These are phyloP conservation scores for Zele albiditarsus DNA, from an alignment of 2,888 invertebrate genomes.

Conservation along the genomic window DNA sequence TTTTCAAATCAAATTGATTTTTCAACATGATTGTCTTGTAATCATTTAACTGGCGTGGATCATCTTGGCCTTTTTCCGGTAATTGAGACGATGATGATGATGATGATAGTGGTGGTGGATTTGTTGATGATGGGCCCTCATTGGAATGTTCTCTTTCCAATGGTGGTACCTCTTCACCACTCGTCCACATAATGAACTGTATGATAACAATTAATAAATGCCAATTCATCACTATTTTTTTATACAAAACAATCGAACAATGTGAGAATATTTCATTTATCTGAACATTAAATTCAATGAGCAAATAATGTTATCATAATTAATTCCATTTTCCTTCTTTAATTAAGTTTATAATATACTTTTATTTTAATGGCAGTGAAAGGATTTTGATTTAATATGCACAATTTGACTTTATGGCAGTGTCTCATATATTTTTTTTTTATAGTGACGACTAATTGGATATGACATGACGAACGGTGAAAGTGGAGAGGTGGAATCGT, in stretches of 20 bases:
- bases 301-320: no score
- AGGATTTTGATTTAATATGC: background rate
- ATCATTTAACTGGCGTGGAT: constrained; percentile 63
- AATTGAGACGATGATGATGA: constrained; percentile 37
- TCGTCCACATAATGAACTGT: constrained; percentile 68
- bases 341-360: background rate
- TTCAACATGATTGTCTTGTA: constrained; percentile 68
- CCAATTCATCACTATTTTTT: constrained; percentile 62
- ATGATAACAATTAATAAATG: constrained; percentile 62
- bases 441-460: constrained; percentile 22
- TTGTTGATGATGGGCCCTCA: constrained; percentile 46
- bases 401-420: background rate
- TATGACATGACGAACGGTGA: background rate
- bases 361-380: background rate
- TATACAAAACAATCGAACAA: constrained; percentile 31
- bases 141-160: constrained; percentile 52
- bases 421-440: constrained; percentile 1
- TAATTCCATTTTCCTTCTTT: no score
- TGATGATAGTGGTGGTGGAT: constrained; percentile 44
- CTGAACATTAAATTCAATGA: no score
- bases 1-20: constrained; percentile 66
- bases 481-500: background rate
- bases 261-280: background rate
- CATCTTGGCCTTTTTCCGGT: constrained; percentile 57
- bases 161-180: constrained; percentile 61